phyloP scores from a whole-genome alignment of 2,113 vertebrate genomes.

The Tetraodon nigroviridis region DNA sequence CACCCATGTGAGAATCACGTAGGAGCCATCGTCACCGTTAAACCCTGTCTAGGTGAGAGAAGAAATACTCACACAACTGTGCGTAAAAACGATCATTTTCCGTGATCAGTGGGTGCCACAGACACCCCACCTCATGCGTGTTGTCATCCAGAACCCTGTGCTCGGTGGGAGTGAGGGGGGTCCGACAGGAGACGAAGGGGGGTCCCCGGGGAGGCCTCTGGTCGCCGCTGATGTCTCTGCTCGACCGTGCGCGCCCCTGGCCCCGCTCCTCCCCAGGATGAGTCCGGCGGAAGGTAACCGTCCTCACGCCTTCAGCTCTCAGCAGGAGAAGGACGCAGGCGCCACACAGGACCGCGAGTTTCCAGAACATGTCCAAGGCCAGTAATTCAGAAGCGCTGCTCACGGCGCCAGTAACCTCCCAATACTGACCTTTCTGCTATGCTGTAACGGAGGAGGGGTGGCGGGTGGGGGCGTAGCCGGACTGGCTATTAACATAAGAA shows the following conservation, averaged over 20 bases:
- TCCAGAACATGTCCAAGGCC: constrained; percentile 47
- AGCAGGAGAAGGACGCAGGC: constrained; percentile 31
- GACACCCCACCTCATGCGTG: constrained; percentile 69
- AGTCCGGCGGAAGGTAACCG: constrained; percentile 48
- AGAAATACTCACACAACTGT: not conserved
- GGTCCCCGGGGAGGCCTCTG: constrained; percentile 27
- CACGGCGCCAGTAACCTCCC: not conserved
- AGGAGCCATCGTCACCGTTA: constrained; percentile 75
- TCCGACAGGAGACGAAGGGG: constrained; percentile 56
- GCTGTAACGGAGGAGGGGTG: not conserved
- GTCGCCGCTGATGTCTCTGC: constrained; percentile 40
- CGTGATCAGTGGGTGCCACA: not conserved
- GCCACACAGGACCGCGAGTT: constrained; percentile 16
- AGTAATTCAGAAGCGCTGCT: too few species aligned
- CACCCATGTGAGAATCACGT: constrained; percentile 76
- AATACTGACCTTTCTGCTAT: constrained; percentile 7
- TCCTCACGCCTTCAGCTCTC: constrained; percentile 10
- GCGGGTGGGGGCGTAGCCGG: constrained; percentile 33
- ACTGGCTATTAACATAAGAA: constrained; percentile 59
- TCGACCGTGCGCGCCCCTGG: constrained; percentile 20
- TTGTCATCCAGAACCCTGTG: constrained; percentile 59
- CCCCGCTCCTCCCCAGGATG: constrained; percentile 17
- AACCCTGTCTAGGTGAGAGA: constrained; percentile 67
- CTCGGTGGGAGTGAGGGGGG: constrained; percentile 55
- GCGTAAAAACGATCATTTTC: not conserved